Percentiles rank a stretch among this genome's conserved stretches.
Conservation (phyloP, 2,888 invertebrate species). For the Rambutsinella grinnellia region DNA sequence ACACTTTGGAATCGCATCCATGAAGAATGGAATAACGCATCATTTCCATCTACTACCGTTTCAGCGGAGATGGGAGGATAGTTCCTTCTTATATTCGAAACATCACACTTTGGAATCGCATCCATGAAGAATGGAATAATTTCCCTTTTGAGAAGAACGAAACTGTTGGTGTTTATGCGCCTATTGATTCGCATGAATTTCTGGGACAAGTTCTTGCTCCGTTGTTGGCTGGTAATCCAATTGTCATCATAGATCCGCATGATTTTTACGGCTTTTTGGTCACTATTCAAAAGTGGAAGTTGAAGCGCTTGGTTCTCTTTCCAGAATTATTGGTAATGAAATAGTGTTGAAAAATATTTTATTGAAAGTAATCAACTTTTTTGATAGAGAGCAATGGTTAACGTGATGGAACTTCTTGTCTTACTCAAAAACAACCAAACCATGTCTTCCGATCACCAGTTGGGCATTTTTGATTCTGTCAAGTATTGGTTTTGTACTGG, state of each 20-base stretch:
- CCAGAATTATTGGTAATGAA: slow-evolving; percentile 10
- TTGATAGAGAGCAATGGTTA: too few relatives aligned
- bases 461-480: slow-evolving; percentile 74
- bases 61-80: neutral
- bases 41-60: neutral
- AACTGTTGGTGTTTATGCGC: slow-evolving; percentile 85
- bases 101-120: slow-evolving; percentile 77
- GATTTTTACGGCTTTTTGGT: slow-evolving; percentile 2
- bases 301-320: neutral
- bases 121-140: slow-evolving; percentile 88
- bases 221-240: slow-evolving; percentile 79
- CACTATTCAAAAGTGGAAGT: neutral
- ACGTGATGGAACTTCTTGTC: too few relatives aligned
- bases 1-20: slow-evolving; percentile 81
- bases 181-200: slow-evolving; percentile 90
- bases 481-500: slow-evolving; percentile 90
- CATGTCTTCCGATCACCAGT: neutral
- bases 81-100: neutral
- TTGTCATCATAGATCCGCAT: slow-evolving; percentile 73
- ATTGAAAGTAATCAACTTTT: neutral
- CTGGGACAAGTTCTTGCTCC: slow-evolving; percentile 91
- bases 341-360: neutral
- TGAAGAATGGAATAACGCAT: slow-evolving; percentile 95
- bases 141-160: slow-evolving; percentile 81
- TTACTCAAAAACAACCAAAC: neutral